Conservation (phyloP, 2,113 vertebrate genomes). For the Sinocyclocheilus anophthalmus region DNA sequence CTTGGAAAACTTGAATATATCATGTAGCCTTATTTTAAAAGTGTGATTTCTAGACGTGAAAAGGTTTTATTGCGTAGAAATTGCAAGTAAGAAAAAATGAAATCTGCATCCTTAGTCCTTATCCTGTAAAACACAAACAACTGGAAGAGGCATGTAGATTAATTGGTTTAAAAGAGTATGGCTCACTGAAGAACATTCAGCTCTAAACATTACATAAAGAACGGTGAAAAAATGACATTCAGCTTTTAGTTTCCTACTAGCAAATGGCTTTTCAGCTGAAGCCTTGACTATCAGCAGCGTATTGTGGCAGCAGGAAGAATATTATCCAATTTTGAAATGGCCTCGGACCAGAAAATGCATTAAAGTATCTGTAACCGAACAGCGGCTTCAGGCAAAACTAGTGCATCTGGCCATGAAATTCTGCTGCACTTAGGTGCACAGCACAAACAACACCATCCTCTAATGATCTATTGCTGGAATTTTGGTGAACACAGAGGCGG, state of each 20-base stretch:
- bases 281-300: background rate
- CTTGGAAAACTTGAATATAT: background rate
- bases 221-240: background rate
- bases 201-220: too few species aligned
- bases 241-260: background rate
- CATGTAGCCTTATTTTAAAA: background rate
- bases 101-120: too few species aligned
- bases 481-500: background rate
- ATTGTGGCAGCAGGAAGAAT: background rate
- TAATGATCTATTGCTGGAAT: conserved; percentile 23
- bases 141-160: background rate
- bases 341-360: background rate
- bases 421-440: background rate
- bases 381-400: background rate
- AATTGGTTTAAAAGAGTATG: background rate
- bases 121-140: too few species aligned
- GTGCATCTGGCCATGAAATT: conserved; percentile 8
- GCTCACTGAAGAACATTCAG: background rate
- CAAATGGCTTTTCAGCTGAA: background rate
- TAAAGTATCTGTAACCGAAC: background rate
- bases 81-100: too few species aligned
- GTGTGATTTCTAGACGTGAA: background rate
- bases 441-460: background rate
- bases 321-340: background rate
- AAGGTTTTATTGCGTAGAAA: background rate